Conservation (phyloP, 1,140 invertebrate species). For the Asbolus verrucosus region DNA sequence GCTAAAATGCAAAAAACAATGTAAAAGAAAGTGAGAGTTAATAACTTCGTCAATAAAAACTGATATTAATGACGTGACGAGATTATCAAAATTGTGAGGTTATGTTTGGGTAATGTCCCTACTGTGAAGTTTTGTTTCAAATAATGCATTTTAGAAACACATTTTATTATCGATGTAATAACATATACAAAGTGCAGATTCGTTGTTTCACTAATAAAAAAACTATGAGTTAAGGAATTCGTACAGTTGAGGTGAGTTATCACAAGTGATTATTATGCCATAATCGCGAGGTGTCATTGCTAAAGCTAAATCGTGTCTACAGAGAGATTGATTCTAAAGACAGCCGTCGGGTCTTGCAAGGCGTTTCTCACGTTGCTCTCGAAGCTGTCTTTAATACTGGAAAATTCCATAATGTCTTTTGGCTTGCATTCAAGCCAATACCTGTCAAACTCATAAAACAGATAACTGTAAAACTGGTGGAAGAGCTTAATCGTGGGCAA, state of each 20-base stretch:
- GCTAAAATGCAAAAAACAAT: too few relatives aligned
- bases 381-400: conserved; percentile 86
- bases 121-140: too few relatives aligned
- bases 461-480: conserved; percentile 94
- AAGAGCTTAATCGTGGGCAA: conserved; percentile 83
- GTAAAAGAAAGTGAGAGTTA: too few relatives aligned
- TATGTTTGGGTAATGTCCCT: too few relatives aligned
- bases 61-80: too few relatives aligned
- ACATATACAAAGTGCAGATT: conserved; percentile 8
- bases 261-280: too few relatives aligned
- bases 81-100: too few relatives aligned
- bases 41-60: too few relatives aligned
- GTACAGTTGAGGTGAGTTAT: too few relatives aligned
- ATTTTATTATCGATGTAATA: neutral
- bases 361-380: conserved; percentile 76
- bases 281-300: too few relatives aligned
- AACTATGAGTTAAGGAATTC: neutral
- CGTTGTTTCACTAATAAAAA: conserved; percentile 1
- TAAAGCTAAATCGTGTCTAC: conserved; percentile 65
- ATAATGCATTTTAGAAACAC: too few relatives aligned
- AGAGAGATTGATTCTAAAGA: conserved; percentile 80
- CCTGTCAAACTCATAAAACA: conserved; percentile 94
- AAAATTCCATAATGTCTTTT: conserved; percentile 95
- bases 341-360: conserved; percentile 73
- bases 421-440: conserved; percentile 94